These are phyloP conservation scores for Acanthis flammea DNA, from an alignment of 2,797 vertebrate species.

Conservation along the genomic window DNA sequence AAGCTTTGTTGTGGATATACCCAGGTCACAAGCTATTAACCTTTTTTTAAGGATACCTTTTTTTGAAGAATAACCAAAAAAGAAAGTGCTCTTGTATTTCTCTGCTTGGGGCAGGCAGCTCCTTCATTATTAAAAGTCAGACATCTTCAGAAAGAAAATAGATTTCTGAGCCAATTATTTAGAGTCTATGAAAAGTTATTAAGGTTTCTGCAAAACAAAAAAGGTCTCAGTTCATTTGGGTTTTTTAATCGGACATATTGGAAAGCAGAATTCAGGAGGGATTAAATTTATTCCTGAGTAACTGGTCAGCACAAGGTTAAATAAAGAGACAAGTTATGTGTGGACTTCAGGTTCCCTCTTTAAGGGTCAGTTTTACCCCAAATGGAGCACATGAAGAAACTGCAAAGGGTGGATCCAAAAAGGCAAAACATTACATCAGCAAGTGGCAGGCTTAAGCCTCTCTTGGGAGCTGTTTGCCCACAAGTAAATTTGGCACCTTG, in stretches of 20 bases:
- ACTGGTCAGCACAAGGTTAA: conserved; percentile 14
- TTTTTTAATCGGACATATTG: background rate
- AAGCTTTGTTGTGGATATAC: background rate
- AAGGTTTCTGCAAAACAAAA: background rate
- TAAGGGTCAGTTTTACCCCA: background rate
- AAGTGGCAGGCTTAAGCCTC: background rate
- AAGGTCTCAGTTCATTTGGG: background rate
- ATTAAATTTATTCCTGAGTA: background rate
- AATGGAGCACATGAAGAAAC: background rate
- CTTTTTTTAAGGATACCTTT: background rate
- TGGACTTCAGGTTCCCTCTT: background rate
- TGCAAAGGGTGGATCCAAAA: background rate
- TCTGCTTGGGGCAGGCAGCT: background rate
- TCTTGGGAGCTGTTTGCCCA: background rate
- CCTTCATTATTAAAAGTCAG: background rate
- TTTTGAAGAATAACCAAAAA: conserved; percentile 3
- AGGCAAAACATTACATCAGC: background rate
- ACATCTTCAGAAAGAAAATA: conserved; percentile 16
- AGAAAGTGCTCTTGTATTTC: background rate
- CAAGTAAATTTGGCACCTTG: background rate
- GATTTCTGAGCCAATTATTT: conserved; percentile 14
- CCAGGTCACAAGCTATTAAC: background rate
- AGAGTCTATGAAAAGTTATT: background rate
- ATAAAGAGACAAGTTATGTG: background rate
- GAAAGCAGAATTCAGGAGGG: background rate